Evolutionary conservation across 2,797 vertebrate species (phyloP).

Genomic region (Brotogeris chrysoptera): DNA sequence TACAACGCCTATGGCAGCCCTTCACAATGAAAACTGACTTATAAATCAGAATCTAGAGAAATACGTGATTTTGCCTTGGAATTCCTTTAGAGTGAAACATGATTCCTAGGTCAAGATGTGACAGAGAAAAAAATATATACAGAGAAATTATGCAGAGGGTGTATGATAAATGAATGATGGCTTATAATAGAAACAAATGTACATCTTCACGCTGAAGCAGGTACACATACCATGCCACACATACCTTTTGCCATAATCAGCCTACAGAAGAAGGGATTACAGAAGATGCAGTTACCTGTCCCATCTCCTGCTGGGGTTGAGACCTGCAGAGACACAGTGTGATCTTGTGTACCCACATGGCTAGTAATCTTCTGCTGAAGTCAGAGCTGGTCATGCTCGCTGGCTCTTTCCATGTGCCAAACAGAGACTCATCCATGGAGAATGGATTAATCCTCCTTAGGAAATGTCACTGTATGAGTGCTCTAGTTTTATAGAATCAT

Average conservation of each 20-base stretch:
- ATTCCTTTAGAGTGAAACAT: background rate
- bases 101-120: background rate
- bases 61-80: background rate
- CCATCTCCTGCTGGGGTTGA: background rate
- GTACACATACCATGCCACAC: background rate
- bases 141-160: background rate
- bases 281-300: background rate
- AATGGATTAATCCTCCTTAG: background rate
- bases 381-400: rapidly evolving
- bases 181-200: background rate
- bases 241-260: background rate
- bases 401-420: background rate
- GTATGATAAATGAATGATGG: rapidly evolving
- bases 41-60: background rate
- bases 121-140: background rate
- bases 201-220: background rate
- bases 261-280: background rate
- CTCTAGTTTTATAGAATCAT: background rate
- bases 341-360: background rate
- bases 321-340: rapidly evolving
- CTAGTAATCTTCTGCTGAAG: background rate
- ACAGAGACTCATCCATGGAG: background rate
- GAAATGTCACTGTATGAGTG: rapidly evolving
- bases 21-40: background rate
- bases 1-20: slow-evolving; percentile 4